Base-by-base conservation (phyloP, 1,140 invertebrate genomes). In the Drosophila subobscura region DNA sequence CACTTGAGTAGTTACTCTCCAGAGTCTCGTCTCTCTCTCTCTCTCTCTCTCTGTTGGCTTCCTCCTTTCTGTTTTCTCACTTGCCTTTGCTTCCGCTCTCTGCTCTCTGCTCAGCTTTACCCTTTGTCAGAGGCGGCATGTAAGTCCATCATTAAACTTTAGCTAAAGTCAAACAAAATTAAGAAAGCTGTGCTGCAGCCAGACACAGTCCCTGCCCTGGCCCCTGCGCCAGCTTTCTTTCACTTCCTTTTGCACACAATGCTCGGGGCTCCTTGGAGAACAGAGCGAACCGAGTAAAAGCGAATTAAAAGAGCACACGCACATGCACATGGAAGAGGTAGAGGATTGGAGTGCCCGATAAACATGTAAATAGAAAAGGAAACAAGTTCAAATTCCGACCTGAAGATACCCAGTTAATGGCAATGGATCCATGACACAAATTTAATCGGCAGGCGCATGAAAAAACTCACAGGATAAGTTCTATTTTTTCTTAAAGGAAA, bases 111-210 rank as follows among this genome's bases (percentile, higher is more conserved):
- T 4, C 33, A 37, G 10, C 33, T 37, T 37, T 37, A 79, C 71
- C 67, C 74, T 74, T 79, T 75, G 72, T 56, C 47, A 37, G 44
- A 37, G 44, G 49, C 49, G 61, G 52, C 45, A 75, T 68, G 58
- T 58, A 72, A 61, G 77, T 73, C 77, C 79, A 80, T 86, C 80
- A 86, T 85, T 85, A 77, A 86, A 86, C 72, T 86, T 85, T 77
- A 80, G 73, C 77, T 50, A 56, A 85, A 85, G 81, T 85, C 80
- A 85, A 85, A 85, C 80, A 85, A 77, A 86, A 85, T 81, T 80
- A 80, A 84, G 73, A 73, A 86, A 74, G 77, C 61, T 52, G 60
- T 50, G 78, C 54, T 47, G 25, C 25, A 8, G 25, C 51, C 22
- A 16, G 12, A 20, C 16, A 20, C 16, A 20, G 16, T 20, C 16